Base-by-base conservation (phyloP, 2,888 invertebrate species). In the Ormia ochracea region DNA sequence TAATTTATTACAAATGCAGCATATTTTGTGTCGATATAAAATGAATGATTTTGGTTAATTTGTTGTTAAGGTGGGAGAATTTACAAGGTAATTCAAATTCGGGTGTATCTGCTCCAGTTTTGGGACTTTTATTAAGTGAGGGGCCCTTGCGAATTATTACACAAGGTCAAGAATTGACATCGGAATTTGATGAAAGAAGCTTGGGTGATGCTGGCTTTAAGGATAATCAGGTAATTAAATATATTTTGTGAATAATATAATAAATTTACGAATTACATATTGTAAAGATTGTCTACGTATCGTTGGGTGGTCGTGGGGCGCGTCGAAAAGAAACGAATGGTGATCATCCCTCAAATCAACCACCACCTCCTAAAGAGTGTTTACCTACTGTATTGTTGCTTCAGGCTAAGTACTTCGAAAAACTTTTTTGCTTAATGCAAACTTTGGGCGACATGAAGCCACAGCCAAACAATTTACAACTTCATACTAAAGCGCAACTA, bases 141-240 rank as follows among this genome's bases (percentile, higher is more conserved):
- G 96, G 96, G 0, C 96, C 96, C 0, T 93, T 98, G 63, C 91
- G 98, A 50, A 96, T 98, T 92, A 97, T 98, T 82, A 97, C 97
- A 0, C 95, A 96, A 87, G 98, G 98, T 0, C 97, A 98, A 88
- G 98, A 98, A 87, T 90, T 98, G 6, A 96, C 96, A 0, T 94
- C 96, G 3, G 98, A 98, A 85, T 95, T 95, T 84, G 98, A 98
- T 87, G 98, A 98, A 87, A 94, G 97, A 83, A 95, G 95, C 1
- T 90, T 98, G 2, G 94, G 94, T 41, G 98, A 98, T 88, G 95
- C 97, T 92, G 96, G 97, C 21, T 96, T 98, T 87, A 98, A 98
- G 88, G 98, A 98, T 88, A 94, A 95, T 87, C 98, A 97, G 92
- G 94, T 94, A 81, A 73, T 50, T 48, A 23, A 43, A 38, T 12